phyloP scores from a whole-genome alignment of 92 coral and sea anemone species.

The Phenganax stokvisi region DNA sequence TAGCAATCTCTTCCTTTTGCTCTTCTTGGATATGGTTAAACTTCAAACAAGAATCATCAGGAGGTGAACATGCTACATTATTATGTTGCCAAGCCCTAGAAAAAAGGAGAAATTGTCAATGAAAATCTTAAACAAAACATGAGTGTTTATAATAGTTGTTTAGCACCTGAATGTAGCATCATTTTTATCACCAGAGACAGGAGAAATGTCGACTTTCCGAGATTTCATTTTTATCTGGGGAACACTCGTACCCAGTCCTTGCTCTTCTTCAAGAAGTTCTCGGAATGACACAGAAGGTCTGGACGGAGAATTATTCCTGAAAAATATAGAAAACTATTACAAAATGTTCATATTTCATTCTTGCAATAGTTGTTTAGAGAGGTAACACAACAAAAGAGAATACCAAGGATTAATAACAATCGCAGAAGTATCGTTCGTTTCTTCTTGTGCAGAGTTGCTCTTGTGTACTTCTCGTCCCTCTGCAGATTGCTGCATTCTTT shows the following conservation, averaged over 20 bases:
- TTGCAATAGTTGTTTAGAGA: not conserved
- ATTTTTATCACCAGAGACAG: conserved; percentile 29
- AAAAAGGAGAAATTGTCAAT: not conserved
- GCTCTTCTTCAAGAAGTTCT: conserved; percentile 74
- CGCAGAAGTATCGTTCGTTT: not conserved
- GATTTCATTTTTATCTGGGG: not conserved
- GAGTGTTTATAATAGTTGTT: not conserved
- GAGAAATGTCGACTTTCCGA: not conserved
- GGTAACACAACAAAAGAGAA: not conserved
- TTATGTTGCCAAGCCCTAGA: conserved; percentile 73
- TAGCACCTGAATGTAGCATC: conserved; percentile 7
- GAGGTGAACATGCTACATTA: conserved; percentile 63
- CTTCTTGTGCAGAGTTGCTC: not conserved
- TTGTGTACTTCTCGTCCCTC: not conserved
- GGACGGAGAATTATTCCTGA: conserved; percentile 63
- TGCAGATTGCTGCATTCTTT: conserved; percentile 12
- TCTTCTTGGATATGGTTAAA: conserved; percentile 74
- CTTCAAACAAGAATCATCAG: conserved; percentile 50
- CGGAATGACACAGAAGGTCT: conserved; percentile 65
- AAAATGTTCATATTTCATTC: too few species aligned
- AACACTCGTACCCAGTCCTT: conserved; percentile 21
- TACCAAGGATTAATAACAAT: conserved; percentile 63
- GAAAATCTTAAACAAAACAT: not conserved
- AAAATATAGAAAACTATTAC: not conserved
- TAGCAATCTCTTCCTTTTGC: conserved; percentile 69